Evolutionary conservation across 2,797 vertebrate genomes (phyloP), one percentile per base, ranked within the genome.

Genomic region (Serranus cabrilla): DNA sequence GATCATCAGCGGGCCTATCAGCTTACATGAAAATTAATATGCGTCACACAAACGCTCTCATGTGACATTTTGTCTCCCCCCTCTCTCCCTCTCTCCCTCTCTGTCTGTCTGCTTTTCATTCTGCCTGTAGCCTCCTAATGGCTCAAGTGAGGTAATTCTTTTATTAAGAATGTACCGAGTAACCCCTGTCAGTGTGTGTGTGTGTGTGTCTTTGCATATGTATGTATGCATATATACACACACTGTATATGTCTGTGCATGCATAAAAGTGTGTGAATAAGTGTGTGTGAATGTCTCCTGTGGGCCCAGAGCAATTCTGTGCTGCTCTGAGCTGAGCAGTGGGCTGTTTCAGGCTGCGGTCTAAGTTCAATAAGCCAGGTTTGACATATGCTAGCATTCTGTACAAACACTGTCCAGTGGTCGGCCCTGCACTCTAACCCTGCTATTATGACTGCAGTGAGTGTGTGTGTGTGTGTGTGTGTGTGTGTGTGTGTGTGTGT

Each of bases 381-480:
- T 83, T 88, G 92, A 94, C 93, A 93, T 93, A 84, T 92, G 92
- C 89, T 84, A 91, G 89, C 86, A 71, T 93, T 93, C 91, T 91
- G 94, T 87, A 69, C 89, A 91, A 94, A 93, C 86, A 92, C 86
- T 89, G 87, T 90, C 89, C 86, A 91, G 92, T 58, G 90, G 87
- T 86, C 23, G 59, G 78, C 71, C 83, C 82, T 76, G 84, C 82
- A 82, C 87, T 87, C 79, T 84, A 82, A 90, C 87, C 85, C 87
- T 85, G 80, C 90, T 87, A 92, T 94, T 91, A 92, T 77, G 78
- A 84, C 84, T 83, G 84, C 80, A 58, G 57, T 68, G 64, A 66
- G 67, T 78, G 67, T 63, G 56, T n/a, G 65, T 49, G 55, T 76
- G 56, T 66, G 51, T 76, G 76, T 61, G 62, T 57, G 37, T 65